These are phyloP conservation scores for Melanotaenia trifasciata DNA, from an alignment of 2,797 vertebrate genomes.

Conservation along the genomic window DNA sequence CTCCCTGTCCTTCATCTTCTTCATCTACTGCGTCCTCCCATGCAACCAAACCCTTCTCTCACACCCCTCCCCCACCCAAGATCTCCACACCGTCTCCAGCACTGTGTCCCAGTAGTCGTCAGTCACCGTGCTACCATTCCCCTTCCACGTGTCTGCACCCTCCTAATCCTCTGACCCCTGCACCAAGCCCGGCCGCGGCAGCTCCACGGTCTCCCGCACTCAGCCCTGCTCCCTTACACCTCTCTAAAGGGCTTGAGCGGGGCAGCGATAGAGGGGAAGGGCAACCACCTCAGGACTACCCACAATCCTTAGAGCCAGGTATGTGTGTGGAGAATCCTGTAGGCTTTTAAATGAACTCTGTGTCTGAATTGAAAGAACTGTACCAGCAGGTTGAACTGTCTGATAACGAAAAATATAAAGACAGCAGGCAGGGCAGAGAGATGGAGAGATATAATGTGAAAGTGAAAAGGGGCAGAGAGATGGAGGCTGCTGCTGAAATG, in stretches of 20 bases:
- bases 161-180: conserved; percentile 83
- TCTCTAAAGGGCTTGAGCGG: conserved; percentile 84
- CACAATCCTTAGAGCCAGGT: conserved; percentile 92
- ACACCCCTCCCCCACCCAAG: conserved; percentile 84
- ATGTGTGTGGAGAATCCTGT: conserved; percentile 45
- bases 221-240: conserved; percentile 88
- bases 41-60: conserved; percentile 90
- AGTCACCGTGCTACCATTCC: conserved; percentile 92
- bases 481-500: conserved; percentile 33
- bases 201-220: conserved; percentile 86
- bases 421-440: conserved; percentile 23
- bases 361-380: conserved; percentile 14
- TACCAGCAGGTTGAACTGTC: conserved; percentile 1
- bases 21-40: conserved; percentile 76
- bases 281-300: conserved; percentile 86
- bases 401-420: conserved; percentile 24
- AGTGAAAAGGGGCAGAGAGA: conserved; percentile 21
- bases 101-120: conserved; percentile 85
- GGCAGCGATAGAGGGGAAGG: conserved; percentile 87
- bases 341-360: conserved; percentile 2
- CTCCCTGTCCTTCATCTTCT: conserved; percentile 72
- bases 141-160: conserved; percentile 84
- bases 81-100: conserved; percentile 80
- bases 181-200: conserved; percentile 85
- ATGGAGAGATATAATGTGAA: conserved; percentile 27